Evolutionary conservation across 92 coral and sea anemone genomes (phyloP).

Genomic region (Pocillopora meandrina): DNA sequence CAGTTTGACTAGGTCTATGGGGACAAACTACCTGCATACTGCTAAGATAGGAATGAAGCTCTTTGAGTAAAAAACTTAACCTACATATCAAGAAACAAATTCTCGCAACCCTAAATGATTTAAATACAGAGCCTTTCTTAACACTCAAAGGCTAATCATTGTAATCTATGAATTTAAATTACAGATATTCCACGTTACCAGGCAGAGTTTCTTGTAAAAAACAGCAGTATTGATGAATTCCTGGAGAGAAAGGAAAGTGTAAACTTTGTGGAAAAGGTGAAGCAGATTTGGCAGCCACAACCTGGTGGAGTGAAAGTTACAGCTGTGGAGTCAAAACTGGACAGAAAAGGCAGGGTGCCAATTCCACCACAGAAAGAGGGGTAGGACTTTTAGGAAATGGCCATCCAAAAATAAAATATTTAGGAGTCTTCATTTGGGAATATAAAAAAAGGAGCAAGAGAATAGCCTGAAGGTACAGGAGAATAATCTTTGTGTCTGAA

Average conservation of each 20-base stretch:
- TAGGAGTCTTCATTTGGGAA: no score
- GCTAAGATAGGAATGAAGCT: no score
- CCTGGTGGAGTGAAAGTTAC: slow-evolving; percentile 56
- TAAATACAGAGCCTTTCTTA: no score
- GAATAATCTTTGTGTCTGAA: no score
- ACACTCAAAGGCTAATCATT: neutral
- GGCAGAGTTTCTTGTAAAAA: slow-evolving; percentile 72
- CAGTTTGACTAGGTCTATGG: no score
- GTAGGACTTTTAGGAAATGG: slow-evolving; percentile 27
- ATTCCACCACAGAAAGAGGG: slow-evolving; percentile 84
- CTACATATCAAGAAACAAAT: no score
- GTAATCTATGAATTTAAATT: slow-evolving; percentile 1
- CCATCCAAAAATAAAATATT: no score
- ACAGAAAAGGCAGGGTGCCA: slow-evolving; percentile 81
- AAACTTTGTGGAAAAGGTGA: slow-evolving; percentile 51
- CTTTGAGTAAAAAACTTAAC: no score
- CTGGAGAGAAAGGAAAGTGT: slow-evolving; percentile 43
- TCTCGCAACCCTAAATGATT: no score
- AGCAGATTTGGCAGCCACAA: slow-evolving; percentile 52
- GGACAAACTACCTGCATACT: no score
- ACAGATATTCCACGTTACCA: slow-evolving; percentile 71
- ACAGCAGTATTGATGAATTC: slow-evolving; percentile 61
- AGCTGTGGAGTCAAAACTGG: slow-evolving; percentile 73
- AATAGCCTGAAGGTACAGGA: no score
- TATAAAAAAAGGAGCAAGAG: no score